These are phyloP conservation scores for Pipistrellus pygmaeus DNA, from an alignment of 2,797 vertebrate species.

Conservation along the genomic window DNA sequence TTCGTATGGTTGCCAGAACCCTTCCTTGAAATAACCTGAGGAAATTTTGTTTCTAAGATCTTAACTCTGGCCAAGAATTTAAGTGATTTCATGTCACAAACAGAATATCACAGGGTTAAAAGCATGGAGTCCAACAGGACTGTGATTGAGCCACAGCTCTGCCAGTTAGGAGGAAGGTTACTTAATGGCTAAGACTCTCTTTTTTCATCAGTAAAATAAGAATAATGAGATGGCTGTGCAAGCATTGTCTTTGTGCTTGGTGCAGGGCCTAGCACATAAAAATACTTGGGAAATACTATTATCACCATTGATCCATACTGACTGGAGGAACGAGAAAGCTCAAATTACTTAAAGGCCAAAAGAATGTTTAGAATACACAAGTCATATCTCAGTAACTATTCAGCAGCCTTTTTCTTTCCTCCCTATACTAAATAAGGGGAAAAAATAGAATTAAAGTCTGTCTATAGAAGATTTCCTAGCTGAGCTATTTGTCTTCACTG, in stretches of 20 bases:
- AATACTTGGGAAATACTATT: neutral
- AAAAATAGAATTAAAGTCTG: neutral
- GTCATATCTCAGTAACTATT: neutral
- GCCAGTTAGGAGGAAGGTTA: neutral
- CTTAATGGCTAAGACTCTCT: neutral
- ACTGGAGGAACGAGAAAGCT: neutral
- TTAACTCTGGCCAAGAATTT: neutral
- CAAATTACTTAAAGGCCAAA: neutral
- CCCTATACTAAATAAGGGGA: neutral
- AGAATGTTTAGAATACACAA: neutral
- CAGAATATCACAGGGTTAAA: neutral
- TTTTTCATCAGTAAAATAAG: neutral
- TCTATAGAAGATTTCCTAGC: neutral
- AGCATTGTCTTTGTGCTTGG: neutral
- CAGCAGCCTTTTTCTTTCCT: neutral
- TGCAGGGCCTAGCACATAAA: neutral
- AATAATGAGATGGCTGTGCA: neutral
- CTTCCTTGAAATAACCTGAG: neutral
- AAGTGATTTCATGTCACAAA: neutral
- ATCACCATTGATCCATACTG: neutral
- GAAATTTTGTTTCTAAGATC: neutral
- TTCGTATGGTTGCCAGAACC: neutral
- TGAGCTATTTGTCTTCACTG: neutral
- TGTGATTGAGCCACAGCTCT: neutral
- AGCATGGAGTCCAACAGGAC: neutral